Evolutionary conservation across 2,888 invertebrate genomes (phyloP).

Genomic region (Tanaodytes sp.): DNA sequence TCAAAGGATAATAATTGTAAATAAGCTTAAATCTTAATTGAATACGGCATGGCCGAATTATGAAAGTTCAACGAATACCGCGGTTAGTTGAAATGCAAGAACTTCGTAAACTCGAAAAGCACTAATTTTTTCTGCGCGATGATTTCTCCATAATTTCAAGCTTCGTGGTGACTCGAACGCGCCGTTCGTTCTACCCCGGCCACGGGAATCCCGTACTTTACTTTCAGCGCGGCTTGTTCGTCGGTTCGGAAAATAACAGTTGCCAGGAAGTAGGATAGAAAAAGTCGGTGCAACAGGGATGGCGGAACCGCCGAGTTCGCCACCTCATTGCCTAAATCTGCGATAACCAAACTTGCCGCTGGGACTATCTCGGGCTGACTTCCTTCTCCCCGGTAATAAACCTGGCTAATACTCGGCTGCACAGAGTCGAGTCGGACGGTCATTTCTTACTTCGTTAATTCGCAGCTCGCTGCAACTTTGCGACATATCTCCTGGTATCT

Average conservation of each 20-base stretch:
- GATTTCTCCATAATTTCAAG: conserved; percentile 66
- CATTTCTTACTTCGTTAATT: conserved; percentile 65
- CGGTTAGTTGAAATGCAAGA: conserved; percentile 27
- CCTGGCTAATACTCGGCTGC: conserved; percentile 62
- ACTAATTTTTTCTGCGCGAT: conserved; percentile 56
- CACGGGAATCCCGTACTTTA: conserved; percentile 24
- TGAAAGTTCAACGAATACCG: no score
- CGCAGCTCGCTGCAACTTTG: conserved; percentile 55
- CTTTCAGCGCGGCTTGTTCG: conserved; percentile 42
- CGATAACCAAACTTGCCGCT: conserved; percentile 62
- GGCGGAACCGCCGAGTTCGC: conserved; percentile 51
- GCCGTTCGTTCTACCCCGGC: conserved; percentile 28
- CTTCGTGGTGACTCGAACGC: conserved; percentile 56
- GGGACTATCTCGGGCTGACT: conserved; percentile 59
- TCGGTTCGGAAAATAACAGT: conserved; percentile 27
- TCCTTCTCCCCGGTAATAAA: conserved; percentile 62
- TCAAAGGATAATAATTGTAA: no score
- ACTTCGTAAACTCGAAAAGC: conserved; percentile 43
- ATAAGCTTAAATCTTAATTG: no score
- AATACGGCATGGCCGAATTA: no score
- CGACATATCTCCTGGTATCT: conserved; percentile 56
- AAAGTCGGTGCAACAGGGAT: conserved; percentile 5
- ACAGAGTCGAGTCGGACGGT: conserved; percentile 59
- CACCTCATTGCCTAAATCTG: conserved; percentile 63
- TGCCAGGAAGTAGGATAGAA: conserved; percentile 22